Percentiles rank a stretch among this genome's conserved stretches.
phyloP scores from a whole-genome alignment of 2,113 vertebrate species.

The Cochlearius cochlearius region DNA sequence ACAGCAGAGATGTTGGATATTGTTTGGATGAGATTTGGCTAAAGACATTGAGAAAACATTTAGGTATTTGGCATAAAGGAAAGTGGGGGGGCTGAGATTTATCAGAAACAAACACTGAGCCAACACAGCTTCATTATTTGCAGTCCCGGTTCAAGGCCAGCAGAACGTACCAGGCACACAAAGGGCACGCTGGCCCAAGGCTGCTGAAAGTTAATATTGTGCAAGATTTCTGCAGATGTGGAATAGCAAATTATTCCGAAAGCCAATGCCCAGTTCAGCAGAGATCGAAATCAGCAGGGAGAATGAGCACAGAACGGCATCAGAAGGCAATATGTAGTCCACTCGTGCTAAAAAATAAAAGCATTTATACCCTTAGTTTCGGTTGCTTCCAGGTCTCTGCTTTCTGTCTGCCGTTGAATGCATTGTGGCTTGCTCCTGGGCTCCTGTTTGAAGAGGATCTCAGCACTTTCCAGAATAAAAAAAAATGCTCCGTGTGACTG shows the following conservation, averaged over 20 bases:
- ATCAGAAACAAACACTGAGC: constrained; percentile 38
- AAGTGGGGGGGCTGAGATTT: not conserved
- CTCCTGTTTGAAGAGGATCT: not conserved
- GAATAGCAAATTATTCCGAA: not conserved
- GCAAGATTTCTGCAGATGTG: constrained; percentile 50
- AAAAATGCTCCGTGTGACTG: not conserved
- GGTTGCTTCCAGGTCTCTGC: not conserved
- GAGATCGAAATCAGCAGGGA: not conserved
- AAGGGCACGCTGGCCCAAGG: constrained; percentile 15
- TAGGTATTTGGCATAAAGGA: not conserved
- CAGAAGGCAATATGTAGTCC: not conserved
- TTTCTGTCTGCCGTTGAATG: not conserved
- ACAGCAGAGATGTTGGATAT: not conserved
- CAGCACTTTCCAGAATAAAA: not conserved
- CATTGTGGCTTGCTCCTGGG: not conserved
- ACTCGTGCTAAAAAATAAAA: not conserved
- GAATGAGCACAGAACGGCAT: not conserved
- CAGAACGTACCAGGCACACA: not conserved
- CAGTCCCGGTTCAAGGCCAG: constrained; percentile 14
- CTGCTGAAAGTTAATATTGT: constrained; percentile 44
- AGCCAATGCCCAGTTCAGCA: not conserved
- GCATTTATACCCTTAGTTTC: not conserved
- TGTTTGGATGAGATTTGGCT: not conserved
- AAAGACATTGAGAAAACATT: not conserved
- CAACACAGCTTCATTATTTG: constrained; percentile 44